phyloP scores from a whole-genome alignment of 2,888 invertebrate genomes.

The Proisotoma minuta region DNA sequence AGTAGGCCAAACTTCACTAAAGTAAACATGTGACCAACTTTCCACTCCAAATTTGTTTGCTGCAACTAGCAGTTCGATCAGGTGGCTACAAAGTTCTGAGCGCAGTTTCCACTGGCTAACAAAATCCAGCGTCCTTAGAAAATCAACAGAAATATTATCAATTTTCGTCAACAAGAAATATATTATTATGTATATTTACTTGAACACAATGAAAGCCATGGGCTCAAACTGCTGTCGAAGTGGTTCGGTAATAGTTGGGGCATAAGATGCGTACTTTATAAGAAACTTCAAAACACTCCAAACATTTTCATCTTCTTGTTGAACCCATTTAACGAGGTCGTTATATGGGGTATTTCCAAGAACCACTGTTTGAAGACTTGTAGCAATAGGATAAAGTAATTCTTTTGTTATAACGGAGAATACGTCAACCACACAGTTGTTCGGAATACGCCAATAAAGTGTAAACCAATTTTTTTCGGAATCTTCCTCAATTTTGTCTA shows the following conservation, averaged over 20 bases:
- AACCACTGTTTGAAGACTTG: neutral
- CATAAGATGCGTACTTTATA: conserved; percentile 25
- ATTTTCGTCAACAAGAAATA: neutral
- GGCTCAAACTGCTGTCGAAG: conserved; percentile 30
- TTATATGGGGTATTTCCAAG: neutral
- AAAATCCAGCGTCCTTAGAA: neutral
- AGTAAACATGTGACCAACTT: neutral
- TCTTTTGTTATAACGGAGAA: neutral
- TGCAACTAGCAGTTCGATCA: neutral
- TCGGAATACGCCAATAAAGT: neutral
- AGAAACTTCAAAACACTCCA: conserved; percentile 25
- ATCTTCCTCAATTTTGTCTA: neutral
- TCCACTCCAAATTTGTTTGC: neutral
- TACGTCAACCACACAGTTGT: neutral
- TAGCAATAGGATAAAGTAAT: neutral
- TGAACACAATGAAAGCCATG: conserved; percentile 29
- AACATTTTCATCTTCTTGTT: neutral
- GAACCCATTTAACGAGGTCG: neutral
- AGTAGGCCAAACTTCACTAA: conserved; percentile 19
- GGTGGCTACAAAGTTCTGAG: neutral
- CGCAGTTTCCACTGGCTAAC: neutral
- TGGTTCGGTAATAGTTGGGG: conserved; percentile 22
- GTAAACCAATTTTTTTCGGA: neutral
- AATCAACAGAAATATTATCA: neutral
- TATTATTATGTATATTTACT: conserved; percentile 20